These are phyloP conservation scores for Diorhabda sublineata DNA, from an alignment of 1,140 invertebrate genomes.

Conservation along the genomic window DNA sequence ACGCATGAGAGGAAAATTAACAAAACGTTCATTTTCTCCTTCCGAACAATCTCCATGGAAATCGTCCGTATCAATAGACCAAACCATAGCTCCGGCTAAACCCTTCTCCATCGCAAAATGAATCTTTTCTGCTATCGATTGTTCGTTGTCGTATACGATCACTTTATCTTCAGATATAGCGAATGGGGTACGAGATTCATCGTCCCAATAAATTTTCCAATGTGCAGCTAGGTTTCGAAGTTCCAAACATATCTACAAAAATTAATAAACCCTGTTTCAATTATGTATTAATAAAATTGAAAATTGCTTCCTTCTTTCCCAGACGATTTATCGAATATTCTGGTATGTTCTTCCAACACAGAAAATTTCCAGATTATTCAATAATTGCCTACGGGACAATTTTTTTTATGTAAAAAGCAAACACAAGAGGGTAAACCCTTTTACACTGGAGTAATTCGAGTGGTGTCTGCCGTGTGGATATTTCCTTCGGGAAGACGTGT, in stretches of 20 bases:
- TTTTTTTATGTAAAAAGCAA: no score
- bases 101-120: constrained; percentile 59
- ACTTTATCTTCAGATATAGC: constrained; percentile 54
- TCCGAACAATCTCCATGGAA: constrained; percentile 63
- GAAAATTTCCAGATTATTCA: no score
- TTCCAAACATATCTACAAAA: constrained; percentile 58
- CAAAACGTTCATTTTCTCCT: constrained; percentile 47
- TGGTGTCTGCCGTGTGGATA: no score
- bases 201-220: constrained; percentile 61
- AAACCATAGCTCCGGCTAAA: constrained; percentile 76
- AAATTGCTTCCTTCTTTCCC: no score
- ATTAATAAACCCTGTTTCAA: constrained; percentile 9
- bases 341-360: no score
- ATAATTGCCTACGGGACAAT: no score
- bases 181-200: constrained; percentile 57
- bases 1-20: constrained; percentile 55
- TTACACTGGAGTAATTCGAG: no score
- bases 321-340: no score
- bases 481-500: no score
- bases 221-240: constrained; percentile 49
- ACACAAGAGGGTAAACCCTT: no score
- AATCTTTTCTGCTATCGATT: constrained; percentile 62
- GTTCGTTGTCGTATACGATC: constrained; percentile 61
- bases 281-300: no score
- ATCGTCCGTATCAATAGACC: constrained; percentile 77